Percentiles rank a stretch among this genome's conserved stretches.
phyloP scores from a whole-genome alignment of 1,140 invertebrate species.

The Charaxes varanes region DNA sequence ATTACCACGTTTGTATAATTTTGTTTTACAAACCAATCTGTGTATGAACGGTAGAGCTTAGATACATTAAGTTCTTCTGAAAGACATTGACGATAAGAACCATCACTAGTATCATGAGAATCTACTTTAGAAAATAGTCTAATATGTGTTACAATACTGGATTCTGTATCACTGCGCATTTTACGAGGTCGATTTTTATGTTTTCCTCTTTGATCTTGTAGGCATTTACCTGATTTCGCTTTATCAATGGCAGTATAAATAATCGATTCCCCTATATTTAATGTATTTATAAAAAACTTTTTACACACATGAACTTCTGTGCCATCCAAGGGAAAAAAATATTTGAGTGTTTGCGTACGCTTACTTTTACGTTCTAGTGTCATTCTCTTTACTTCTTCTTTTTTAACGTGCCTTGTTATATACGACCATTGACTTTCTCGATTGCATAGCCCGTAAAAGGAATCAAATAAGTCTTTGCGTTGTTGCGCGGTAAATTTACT shows the following conservation, averaged over 20 bases:
- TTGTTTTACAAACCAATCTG: neutral
- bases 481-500: conserved; percentile 7
- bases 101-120: conserved; percentile 21
- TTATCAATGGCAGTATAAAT: conserved; percentile 25
- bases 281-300: conserved; percentile 22
- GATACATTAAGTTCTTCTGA: conserved; percentile 17
- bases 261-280: conserved; percentile 16
- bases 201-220: conserved; percentile 19
- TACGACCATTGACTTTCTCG: conserved; percentile 21
- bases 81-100: conserved; percentile 15
- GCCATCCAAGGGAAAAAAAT: conserved; percentile 14
- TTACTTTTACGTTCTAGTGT: conserved; percentile 22
- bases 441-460: conserved; percentile 16
- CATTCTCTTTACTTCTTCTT: conserved; percentile 20
- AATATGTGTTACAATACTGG: conserved; percentile 22
- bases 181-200: conserved; percentile 23
- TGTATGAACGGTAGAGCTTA: neutral
- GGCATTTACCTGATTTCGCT: conserved; percentile 10
- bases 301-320: conserved; percentile 21
- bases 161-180: conserved; percentile 17
- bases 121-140: conserved; percentile 19
- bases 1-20: neutral
- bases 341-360: conserved; percentile 22
- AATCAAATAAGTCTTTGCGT: conserved; percentile 16
- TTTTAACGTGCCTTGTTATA: conserved; percentile 15